A percentile compares a stretch with the other conserved stretches of the same genome.
These are phyloP conservation scores for Onychomys leucogaster DNA, from an alignment of 2,797 vertebrate species.

Conservation along the genomic window DNA sequence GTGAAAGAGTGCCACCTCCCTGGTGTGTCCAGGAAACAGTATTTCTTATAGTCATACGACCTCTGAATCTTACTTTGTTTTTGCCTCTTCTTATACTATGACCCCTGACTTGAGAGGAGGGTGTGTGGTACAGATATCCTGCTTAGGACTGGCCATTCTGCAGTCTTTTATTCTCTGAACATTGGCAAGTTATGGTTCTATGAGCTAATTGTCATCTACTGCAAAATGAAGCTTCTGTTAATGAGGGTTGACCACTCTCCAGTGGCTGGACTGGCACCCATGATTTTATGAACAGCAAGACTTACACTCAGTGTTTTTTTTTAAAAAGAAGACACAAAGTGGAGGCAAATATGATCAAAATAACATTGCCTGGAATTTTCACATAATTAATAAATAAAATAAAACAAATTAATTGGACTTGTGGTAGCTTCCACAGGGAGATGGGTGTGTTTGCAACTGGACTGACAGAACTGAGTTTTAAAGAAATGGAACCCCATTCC, in stretches of 20 bases:
- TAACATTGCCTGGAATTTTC: no score
- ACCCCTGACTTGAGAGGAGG: background rate
- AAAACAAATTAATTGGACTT: background rate
- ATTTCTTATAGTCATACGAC: background rate
- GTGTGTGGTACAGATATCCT: background rate
- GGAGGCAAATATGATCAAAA: background rate
- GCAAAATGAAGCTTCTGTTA: background rate
- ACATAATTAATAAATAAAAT: background rate
- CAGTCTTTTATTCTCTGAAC: background rate
- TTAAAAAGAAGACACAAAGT: background rate
- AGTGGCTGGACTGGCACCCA: background rate
- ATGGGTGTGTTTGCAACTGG: background rate
- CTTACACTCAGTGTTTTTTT: background rate
- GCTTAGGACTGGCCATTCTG: background rate
- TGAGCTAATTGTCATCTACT: no score
- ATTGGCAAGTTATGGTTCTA: background rate
- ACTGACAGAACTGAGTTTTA: background rate
- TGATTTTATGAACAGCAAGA: background rate
- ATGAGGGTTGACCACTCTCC: background rate
- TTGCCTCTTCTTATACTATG: background rate
- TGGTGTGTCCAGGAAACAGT: background rate
- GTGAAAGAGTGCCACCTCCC: no score
- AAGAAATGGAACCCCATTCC: slow-evolving; percentile 85
- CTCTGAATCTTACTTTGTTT: background rate
- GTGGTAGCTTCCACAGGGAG: background rate